Evolutionary conservation across 2,797 vertebrate species (phyloP), one percentile per base, ranked within the genome.

Genomic region (Parambassis ranga): DNA sequence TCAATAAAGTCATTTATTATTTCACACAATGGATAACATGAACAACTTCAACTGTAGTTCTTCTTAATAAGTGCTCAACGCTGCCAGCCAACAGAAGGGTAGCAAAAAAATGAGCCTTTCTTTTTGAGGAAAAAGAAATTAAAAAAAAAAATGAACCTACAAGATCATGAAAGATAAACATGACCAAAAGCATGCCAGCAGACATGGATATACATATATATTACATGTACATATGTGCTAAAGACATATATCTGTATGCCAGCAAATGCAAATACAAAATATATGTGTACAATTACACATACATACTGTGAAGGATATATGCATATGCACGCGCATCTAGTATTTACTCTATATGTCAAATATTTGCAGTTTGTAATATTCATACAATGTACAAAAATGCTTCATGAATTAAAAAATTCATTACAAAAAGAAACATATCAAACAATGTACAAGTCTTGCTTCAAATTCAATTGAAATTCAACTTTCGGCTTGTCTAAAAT

Each of bases 11-110:
- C 91, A 92, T 93, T 94, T 94, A 93, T 98, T 97, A 96, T 96
- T 99, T 97, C 96, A 98, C 97, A 98, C 97, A 98, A 98, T 98
- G 96, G 96, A 96, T 99, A 97, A 98, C 96, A 99, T 96, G 95
- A 98, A 98, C 95, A 98, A 95, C 95, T 95, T 96, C 93, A 93
- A 96, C 92, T 88, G 94, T 93, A 94, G 92, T 93, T 94, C 92
- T 93, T 95, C 93, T 94, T 94, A 95, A 89, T 96, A 98, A 98
- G 95, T 96, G 94, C 96, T 97, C 94, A 96, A 95, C 84, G 93
- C 94, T 95, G 95, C 95, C 95, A 95, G 94, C 95, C 96, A 89
- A 94, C 93, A 94, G 73, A 95, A 94, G 92, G 94, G 93, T 94
- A 96, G 96, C 95, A 85, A 96, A 95, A 94, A 90, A 93, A 96